A percentile compares a stretch with the other conserved stretches of the same genome.
phyloP scores from a whole-genome alignment of 2,888 invertebrate genomes.

The Cylindroiulus punctatus region DNA sequence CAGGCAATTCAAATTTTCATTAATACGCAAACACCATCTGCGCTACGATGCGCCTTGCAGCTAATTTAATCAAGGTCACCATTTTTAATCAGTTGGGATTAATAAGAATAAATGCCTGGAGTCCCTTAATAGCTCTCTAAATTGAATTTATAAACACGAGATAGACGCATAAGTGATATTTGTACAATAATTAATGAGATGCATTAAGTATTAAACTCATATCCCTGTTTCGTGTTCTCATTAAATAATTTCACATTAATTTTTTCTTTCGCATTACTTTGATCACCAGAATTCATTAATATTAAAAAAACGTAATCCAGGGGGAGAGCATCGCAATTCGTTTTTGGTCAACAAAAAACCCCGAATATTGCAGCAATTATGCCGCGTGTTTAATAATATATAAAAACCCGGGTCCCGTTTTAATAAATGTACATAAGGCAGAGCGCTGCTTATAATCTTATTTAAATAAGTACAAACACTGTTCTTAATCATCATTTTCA shows the following conservation, averaged over 20 bases:
- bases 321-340: constrained; percentile 19
- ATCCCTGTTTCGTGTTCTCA: constrained; percentile 37
- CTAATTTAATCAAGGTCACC: constrained; percentile 49
- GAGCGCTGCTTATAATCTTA: neutral
- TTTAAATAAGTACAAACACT: constrained; percentile 26
- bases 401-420: neutral
- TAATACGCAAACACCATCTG: constrained; percentile 44
- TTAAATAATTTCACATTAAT: constrained; percentile 49
- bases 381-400: neutral
- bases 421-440: constrained; percentile 7
- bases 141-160: constrained; percentile 43
- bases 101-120: constrained; percentile 29
- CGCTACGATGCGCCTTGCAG: neutral
- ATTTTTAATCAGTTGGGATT: constrained; percentile 48
- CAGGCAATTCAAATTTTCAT: constrained; percentile 50
- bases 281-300: constrained; percentile 40
- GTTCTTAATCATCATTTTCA: constrained; percentile 25
- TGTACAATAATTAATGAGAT: constrained; percentile 38
- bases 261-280: constrained; percentile 28
- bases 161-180: constrained; percentile 27
- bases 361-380: constrained; percentile 7
- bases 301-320: constrained; percentile 19
- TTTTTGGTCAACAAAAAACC: constrained; percentile 23
- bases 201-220: constrained; percentile 15
- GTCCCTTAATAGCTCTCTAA: constrained; percentile 40